Percentiles rank a stretch among this genome's conserved stretches.
Conservation (phyloP, 1,140 invertebrate species). For the Chlorops oryzae region DNA sequence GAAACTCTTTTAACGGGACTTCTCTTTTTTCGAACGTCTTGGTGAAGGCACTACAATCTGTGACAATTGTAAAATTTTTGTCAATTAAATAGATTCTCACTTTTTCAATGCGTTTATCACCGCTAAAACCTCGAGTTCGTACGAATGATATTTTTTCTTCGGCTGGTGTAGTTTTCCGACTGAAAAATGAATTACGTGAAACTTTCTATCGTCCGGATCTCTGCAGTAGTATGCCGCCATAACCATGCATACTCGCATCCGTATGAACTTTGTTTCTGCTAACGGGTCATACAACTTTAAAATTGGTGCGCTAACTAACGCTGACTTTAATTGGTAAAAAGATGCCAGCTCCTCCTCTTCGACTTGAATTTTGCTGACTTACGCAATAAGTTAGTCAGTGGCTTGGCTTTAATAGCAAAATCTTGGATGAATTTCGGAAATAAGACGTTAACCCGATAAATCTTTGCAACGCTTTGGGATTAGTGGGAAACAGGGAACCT, state of each 20-base stretch:
- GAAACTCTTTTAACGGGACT: background rate
- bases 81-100: conserved; percentile 12
- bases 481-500: background rate
- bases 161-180: conserved; percentile 13
- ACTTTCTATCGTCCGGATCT: conserved; percentile 1
- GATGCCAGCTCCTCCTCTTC: conserved; percentile 3
- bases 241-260: conserved; percentile 31
- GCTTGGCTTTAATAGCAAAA: conserved; percentile 28
- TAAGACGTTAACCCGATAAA: conserved; percentile 1
- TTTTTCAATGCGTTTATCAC: conserved; percentile 9
- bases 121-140: conserved; percentile 24
- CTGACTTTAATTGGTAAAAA: background rate
- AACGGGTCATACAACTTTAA: conserved; percentile 22
- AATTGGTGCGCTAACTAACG: conserved; percentile 27
- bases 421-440: conserved; percentile 23
- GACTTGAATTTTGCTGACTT: conserved; percentile 14
- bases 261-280: conserved; percentile 38
- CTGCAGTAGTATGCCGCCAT: conserved; percentile 31
- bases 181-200: conserved; percentile 12
- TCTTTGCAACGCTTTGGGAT: background rate
- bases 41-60: conserved; percentile 12
- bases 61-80: conserved; percentile 11
- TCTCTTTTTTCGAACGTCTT: conserved; percentile 7
- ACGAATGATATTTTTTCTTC: conserved; percentile 23
- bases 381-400: conserved; percentile 26